Conservation (phyloP, 2,797 vertebrate genomes). For the Anas bahamensis region DNA sequence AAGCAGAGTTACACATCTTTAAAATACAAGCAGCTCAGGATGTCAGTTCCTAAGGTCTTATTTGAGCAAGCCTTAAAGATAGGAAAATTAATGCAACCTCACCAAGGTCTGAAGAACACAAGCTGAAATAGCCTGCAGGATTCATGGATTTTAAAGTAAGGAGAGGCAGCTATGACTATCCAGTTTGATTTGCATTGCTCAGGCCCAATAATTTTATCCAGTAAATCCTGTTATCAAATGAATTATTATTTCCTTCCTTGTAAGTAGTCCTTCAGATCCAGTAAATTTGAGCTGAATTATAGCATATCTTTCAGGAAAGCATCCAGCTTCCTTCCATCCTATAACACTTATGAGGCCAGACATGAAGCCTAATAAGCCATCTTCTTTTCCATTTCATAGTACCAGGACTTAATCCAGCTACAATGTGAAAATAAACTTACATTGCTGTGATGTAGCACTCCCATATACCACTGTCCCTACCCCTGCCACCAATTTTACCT, state of each 20-base stretch:
- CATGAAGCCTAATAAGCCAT: constrained; percentile 25
- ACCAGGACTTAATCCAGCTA: not conserved
- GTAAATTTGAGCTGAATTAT: constrained; percentile 36
- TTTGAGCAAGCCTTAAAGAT: not conserved
- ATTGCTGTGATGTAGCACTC: not conserved
- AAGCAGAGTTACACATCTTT: not conserved
- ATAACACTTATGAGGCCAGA: not conserved
- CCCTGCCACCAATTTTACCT: not conserved
- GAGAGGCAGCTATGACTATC: not conserved
- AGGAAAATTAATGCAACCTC: not conserved
- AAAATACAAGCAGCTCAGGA: not conserved
- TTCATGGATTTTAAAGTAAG: constrained; percentile 7
- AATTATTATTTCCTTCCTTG: constrained; percentile 23
- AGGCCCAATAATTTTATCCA: constrained; percentile 6
- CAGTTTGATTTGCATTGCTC: constrained; percentile 19
- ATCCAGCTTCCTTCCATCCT: constrained; percentile 35
- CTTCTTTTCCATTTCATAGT: not conserved
- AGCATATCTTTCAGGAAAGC: constrained; percentile 6
- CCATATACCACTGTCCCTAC: not conserved
- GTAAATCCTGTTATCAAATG: constrained; percentile 6
- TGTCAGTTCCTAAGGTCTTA: not conserved
- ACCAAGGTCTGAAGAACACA: not conserved
- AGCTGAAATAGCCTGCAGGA: not conserved
- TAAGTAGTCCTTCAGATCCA: constrained; percentile 42
- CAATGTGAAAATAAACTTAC: not conserved